Base-by-base conservation (phyloP, 2,888 invertebrate species). In the Dascillus cervinus region DNA sequence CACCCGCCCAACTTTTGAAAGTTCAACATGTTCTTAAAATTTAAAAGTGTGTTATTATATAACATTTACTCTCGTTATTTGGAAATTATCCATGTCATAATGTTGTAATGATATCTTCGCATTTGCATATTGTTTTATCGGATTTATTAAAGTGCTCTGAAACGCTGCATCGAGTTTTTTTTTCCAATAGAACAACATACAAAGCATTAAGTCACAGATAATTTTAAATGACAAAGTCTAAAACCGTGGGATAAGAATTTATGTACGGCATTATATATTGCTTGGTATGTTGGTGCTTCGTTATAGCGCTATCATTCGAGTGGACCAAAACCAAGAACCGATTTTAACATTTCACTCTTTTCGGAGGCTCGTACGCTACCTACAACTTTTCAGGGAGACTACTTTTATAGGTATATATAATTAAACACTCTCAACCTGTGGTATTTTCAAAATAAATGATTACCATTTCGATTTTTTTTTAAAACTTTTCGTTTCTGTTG, bases 191-290 rank as follows among this genome's bases (percentile, higher is more conserved):
- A 46, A 41, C 40, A 46, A 41, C 44, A 46, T 42, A n/a, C n/a
- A 44, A 42, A 45, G 39, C 43, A 46, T 46, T 46, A 46, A 48
- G 40, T 39, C 42, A 43, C 42, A 44, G 44, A 50, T 48, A 48
- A 49, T 50, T 47, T 44, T 49, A 45, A 48, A 43, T 49, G 47
- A 46, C 44, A 47, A 41, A 41, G 47, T 38, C 42, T 37, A 44
- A 47, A 51, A 54, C 55, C 56, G 57, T 57, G 55, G 55, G 57
- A 57, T 53, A 55, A 49, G 54, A 56, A 56, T 55, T 53, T 53
- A 51, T 51, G 45, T 47, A 48, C 47, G 47, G 38, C 49, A 48
- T 50, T 52, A 52, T 51, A 50, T 53, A 55, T 53, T 53, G 48
- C 47, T 48, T 48, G 53, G 53, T 53, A 54, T 53, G 53, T 52